Evolutionary conservation across 1,140 invertebrate genomes (phyloP).

Genomic region (Argopecten irradians): DNA sequence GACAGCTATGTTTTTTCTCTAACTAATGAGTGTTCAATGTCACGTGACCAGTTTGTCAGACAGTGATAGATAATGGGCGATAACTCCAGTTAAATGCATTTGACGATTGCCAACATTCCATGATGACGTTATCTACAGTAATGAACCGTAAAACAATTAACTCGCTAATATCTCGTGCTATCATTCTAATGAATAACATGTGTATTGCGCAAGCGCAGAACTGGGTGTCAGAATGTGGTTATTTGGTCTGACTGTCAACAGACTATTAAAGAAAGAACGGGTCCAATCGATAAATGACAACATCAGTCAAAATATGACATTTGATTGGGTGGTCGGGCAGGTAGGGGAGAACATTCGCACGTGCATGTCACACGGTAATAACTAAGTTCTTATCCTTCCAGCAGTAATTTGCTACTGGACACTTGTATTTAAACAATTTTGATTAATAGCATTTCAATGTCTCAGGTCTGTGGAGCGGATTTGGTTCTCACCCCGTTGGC

Average conservation of each 20-base stretch:
- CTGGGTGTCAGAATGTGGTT: not conserved
- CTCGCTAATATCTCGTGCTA: not conserved
- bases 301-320: not conserved
- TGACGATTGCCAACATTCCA: not conserved
- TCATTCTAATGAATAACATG: not conserved
- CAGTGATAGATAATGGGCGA: not conserved
- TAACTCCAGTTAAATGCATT: not conserved
- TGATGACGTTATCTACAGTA: not conserved
- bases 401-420: not conserved
- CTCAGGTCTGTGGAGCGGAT: not conserved
- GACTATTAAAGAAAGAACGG: not conserved
- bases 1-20: no score
- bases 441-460: not conserved
- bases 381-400: not conserved
- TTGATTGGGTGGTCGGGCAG: not conserved
- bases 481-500: not conserved
- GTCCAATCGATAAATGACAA: not conserved
- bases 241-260: not conserved
- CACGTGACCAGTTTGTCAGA: not conserved
- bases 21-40: no score
- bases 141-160: not conserved
- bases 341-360: not conserved
- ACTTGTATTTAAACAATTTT: not conserved
- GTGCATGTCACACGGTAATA: not conserved
- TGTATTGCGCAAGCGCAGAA: not conserved